A percentile compares a stretch with the other conserved stretches of the same genome.
These are phyloP conservation scores for Osmoderma eremita DNA, from an alignment of 2,888 invertebrate species.

Conservation along the genomic window DNA sequence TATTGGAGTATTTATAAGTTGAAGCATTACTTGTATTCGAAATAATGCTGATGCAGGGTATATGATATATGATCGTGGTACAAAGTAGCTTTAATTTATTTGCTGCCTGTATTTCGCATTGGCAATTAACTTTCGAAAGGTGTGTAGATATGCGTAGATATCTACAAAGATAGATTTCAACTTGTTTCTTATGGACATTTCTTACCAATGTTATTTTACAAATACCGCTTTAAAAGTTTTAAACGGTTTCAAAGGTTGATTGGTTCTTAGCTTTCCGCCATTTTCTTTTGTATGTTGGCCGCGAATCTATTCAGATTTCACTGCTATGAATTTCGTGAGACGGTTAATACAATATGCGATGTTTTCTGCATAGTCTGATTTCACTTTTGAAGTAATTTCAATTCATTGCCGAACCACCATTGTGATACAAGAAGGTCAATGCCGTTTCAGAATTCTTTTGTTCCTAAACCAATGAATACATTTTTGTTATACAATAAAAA, in stretches of 20 bases:
- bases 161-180: no score
- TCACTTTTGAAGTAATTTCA: constrained; percentile 1
- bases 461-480: background rate
- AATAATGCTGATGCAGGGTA: no score
- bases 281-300: background rate
- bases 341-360: background rate
- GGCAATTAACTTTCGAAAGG: no score
- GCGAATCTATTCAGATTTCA: constrained; percentile 4
- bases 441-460: constrained; percentile 5
- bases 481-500: background rate
- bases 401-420: background rate
- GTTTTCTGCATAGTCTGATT: constrained; percentile 4
- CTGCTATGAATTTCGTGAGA: background rate
- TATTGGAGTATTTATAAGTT: no score
- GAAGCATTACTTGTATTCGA: no score
- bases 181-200: background rate
- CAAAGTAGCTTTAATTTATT: no score
- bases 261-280: constrained; percentile 2
- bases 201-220: constrained; percentile 8
- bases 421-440: constrained; percentile 2
- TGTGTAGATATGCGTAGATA: no score
- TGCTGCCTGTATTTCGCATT: no score
- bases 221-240: constrained; percentile 17
- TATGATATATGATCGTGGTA: no score
- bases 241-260: background rate